Evolutionary conservation across 2,797 vertebrate species (phyloP), one percentile per base, ranked within the genome.

Genomic region (Etheostoma perlongum): DNA sequence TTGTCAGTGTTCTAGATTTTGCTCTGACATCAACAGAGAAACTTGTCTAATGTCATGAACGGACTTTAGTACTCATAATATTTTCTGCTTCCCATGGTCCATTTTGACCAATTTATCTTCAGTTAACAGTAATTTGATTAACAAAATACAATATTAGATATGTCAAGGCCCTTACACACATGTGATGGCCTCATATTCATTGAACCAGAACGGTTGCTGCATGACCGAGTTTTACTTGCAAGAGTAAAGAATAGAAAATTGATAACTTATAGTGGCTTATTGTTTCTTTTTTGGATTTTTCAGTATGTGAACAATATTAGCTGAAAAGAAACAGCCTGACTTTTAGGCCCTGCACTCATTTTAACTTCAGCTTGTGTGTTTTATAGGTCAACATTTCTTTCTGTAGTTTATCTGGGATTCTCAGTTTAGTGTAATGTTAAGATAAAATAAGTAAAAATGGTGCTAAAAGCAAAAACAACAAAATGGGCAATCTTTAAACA

Each of bases 1-100:
- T 49, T 81, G 49, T 55, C n/a, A 30, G 33, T 60, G 48, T 61
- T 61, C 70, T 66, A 76, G 53, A 80, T 78, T 83, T 83, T 51
- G 36, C 30, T 69, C 0, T 23, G 27, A 64, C 36, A 71, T 62
- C 11, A 46, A 88, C 49, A 18, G 51, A 55, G 52, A 55, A 21
- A 60, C 23, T n/a, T 47, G 8, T 16, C 11, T 18, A 36, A 62
- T 64, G 27, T 52, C 52, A 46, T 10, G 6, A 61, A 21, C 52
- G 53, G 33, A 67, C 40, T 58, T 65, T 46, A 53, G 69, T 62
- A 15, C 23, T 48, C 16, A 64, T 67, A n/a, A 33, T 48, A 8
- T n/a, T 52, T 61, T 25, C 36, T 47, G 15, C 42, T 44, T 65
- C 54, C 46, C 14, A 12, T 46, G 10, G 47, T 49, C 25, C 10